These are phyloP conservation scores for Vanessa atalanta DNA, from an alignment of 1,140 invertebrate genomes.

Conservation along the genomic window DNA sequence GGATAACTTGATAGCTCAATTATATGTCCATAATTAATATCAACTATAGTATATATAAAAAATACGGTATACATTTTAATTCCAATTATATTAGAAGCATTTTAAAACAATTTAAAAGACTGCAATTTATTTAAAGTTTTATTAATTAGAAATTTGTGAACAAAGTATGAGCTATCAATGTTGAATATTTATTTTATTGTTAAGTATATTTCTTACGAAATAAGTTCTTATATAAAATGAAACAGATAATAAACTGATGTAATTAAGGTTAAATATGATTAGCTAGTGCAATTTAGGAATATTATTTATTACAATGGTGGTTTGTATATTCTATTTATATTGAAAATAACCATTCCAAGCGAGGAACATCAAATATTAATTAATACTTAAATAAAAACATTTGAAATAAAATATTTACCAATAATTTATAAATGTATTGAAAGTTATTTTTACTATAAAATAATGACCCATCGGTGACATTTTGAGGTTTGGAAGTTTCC, in stretches of 20 bases:
- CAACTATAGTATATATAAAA: neutral
- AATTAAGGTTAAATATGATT: constrained; percentile 14
- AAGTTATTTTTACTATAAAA: neutral
- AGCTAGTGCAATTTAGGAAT: constrained; percentile 28
- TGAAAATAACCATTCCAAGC: constrained; percentile 56
- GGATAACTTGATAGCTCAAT: neutral
- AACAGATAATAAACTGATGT: constrained; percentile 14
- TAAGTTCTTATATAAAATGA: constrained; percentile 11
- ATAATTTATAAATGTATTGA: constrained; percentile 1
- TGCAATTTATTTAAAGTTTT: neutral
- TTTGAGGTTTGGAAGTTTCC: too few species aligned
- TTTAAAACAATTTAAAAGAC: neutral
- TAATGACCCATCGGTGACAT: too few species aligned
- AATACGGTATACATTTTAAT: neutral
- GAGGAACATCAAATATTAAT: constrained; percentile 10
- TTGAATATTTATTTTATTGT: neutral
- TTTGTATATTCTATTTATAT: constrained; percentile 51
- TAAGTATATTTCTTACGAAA: constrained; percentile 4
- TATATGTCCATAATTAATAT: neutral
- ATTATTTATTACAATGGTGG: constrained; percentile 42
- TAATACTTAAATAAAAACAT: constrained; percentile 16
- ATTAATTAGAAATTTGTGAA: neutral
- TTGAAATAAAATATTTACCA: neutral
- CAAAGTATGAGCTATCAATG: constrained; percentile 3
- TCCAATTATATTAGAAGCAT: neutral